Conservation (phyloP, 2,797 vertebrate species). For the Malurus splendens region DNA sequence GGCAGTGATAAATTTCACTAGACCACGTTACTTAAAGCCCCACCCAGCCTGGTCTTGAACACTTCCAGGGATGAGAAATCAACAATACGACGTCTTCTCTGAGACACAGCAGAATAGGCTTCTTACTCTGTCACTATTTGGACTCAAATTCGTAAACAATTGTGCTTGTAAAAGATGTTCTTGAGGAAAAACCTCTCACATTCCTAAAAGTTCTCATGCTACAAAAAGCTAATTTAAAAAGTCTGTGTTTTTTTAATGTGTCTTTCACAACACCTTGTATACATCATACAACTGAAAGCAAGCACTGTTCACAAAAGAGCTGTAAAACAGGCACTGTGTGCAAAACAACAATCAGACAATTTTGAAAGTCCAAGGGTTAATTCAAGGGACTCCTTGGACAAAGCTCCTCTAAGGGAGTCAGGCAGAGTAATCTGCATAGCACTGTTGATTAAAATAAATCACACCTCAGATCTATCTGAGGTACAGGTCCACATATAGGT, state of each 20-base stretch:
- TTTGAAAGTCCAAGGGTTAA: neutral
- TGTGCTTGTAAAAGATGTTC: neutral
- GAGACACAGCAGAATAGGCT: neutral
- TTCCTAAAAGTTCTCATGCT: neutral
- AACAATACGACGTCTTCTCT: neutral
- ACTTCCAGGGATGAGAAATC: neutral
- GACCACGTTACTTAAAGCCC: neutral
- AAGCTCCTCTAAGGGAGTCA: neutral
- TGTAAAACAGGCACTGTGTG: neutral
- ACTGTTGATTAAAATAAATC: neutral
- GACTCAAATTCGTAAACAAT: neutral
- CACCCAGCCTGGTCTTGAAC: neutral
- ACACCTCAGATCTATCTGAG: neutral
- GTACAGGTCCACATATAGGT: neutral
- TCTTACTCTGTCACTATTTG: neutral
- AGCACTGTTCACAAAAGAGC: neutral
- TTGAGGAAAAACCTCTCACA: neutral
- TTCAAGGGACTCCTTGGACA: neutral
- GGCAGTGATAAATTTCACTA: neutral
- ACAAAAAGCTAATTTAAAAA: neutral
- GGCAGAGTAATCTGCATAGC: neutral
- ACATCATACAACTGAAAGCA: neutral
- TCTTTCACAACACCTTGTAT: neutral
- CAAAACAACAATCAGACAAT: neutral
- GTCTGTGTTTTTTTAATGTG: accelerated